Conservation (phyloP, 2,888 invertebrate species). For the Lithophane semibrunnea region DNA sequence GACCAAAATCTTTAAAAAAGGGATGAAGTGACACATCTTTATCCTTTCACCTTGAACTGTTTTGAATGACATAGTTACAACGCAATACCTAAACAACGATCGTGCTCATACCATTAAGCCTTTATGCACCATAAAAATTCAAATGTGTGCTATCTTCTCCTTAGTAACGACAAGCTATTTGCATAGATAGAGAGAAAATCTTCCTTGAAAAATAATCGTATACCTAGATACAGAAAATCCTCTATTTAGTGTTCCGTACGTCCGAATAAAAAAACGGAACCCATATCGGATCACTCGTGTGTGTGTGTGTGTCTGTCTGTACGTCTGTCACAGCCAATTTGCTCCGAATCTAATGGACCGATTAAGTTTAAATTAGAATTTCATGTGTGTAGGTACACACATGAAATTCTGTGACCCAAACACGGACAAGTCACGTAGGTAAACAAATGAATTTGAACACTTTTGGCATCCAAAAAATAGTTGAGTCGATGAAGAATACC, state of each 20-base stretch:
- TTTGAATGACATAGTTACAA: slow-evolving; percentile 11
- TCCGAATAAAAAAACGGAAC: background rate
- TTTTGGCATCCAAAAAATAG: background rate
- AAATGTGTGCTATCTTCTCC: slow-evolving; percentile 9
- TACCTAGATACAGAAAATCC: background rate
- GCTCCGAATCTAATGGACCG: too few species aligned
- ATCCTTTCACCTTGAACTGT: background rate
- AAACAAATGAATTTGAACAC: background rate
- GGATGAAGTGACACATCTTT: slow-evolving; percentile 5
- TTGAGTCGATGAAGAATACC: too few species aligned
- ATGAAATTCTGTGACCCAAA: too few species aligned
- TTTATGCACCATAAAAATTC: slow-evolving; percentile 40
- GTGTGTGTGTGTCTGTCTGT: too few species aligned
- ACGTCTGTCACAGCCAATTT: too few species aligned
- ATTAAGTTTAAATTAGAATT: too few species aligned
- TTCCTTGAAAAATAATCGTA: background rate
- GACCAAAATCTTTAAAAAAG: background rate
- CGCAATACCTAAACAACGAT: slow-evolving; percentile 4
- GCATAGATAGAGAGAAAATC: background rate
- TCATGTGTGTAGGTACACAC: too few species aligned
- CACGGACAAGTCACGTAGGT: too few species aligned
- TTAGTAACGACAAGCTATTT: slow-evolving; percentile 23
- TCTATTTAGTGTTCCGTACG: background rate
- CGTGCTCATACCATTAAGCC: slow-evolving; percentile 28
- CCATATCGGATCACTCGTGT: too few species aligned